These are phyloP conservation scores for Cirrhinus mrigala DNA, from an alignment of 2,797 vertebrate genomes.

Conservation along the genomic window DNA sequence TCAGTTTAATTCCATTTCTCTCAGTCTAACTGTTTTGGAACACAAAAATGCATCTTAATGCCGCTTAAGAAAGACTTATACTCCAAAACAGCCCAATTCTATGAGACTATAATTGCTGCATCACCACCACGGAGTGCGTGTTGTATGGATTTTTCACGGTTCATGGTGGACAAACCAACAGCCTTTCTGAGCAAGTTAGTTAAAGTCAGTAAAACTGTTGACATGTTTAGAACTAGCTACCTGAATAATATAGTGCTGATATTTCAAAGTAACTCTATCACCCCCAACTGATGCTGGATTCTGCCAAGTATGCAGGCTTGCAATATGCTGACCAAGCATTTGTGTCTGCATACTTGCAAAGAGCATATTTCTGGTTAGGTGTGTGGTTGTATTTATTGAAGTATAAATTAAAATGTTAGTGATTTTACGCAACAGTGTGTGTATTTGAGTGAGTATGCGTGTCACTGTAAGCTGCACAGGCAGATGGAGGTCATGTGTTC, in stretches of 20 bases:
- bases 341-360: not conserved
- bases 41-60: not conserved
- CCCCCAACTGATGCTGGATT: not conserved
- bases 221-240: not conserved
- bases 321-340: not conserved
- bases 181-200: too few species aligned
- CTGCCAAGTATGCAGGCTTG: not conserved
- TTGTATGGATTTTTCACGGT: too few species aligned
- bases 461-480: slow-evolving; percentile 50
- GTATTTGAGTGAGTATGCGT: slow-evolving; percentile 33
- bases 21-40: not conserved
- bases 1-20: not conserved
- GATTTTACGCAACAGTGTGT: slow-evolving; percentile 8
- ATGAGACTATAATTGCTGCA: not conserved
- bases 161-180: too few species aligned
- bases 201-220: not conserved
- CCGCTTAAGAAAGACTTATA: not conserved
- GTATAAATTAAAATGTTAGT: slow-evolving; percentile 30
- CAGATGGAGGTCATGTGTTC: slow-evolving; percentile 61
- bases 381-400: not conserved
- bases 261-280: not conserved
- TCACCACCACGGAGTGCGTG: too few species aligned
- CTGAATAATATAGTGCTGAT: not conserved
- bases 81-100: not conserved
- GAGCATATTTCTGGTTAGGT: not conserved